Percentiles rank a stretch among this genome's conserved stretches.
Evolutionary conservation across 2,888 invertebrate genomes (phyloP).

Genomic region (Epinotia brunnichana): DNA sequence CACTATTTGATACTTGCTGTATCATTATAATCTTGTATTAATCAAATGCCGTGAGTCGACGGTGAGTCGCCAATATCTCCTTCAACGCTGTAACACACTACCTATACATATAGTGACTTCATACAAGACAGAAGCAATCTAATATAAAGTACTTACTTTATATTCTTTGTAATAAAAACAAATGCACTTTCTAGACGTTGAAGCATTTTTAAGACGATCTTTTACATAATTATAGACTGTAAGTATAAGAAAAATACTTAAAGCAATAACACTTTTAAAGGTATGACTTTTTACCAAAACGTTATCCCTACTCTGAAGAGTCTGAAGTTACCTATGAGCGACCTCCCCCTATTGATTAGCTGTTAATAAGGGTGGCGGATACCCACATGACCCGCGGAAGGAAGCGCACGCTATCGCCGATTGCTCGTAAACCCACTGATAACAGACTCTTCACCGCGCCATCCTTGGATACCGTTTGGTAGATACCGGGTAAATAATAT

Average conservation of each 20-base stretch:
- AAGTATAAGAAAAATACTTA: too few relatives aligned
- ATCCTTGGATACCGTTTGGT: conserved; percentile 17
- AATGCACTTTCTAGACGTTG: too few relatives aligned
- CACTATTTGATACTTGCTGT: not conserved
- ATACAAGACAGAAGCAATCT: not conserved
- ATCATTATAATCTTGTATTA: not conserved
- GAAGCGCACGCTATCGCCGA: conserved; percentile 37
- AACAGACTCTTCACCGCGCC: conserved; percentile 23
- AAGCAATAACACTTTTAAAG: too few relatives aligned
- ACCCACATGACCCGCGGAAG: conserved; percentile 40
- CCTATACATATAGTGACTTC: not conserved
- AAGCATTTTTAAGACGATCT: too few relatives aligned
- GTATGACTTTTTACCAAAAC: not conserved
- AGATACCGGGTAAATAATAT: conserved; percentile 4
- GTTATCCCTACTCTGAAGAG: not conserved
- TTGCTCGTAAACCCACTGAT: conserved; percentile 45
- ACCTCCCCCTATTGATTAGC: conserved; percentile 36
- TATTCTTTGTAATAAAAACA: too few relatives aligned
- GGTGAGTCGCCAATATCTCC: not conserved
- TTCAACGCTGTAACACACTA: not conserved
- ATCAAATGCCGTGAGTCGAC: not conserved
- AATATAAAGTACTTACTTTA: too few relatives aligned
- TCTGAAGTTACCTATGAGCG: not conserved
- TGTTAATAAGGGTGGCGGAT: conserved; percentile 36
- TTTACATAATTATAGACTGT: too few relatives aligned